Percentiles rank a stretch among this genome's conserved stretches.
Evolutionary conservation across 2,888 invertebrate genomes (phyloP).

Genomic region (Dichetophora obliterata): DNA sequence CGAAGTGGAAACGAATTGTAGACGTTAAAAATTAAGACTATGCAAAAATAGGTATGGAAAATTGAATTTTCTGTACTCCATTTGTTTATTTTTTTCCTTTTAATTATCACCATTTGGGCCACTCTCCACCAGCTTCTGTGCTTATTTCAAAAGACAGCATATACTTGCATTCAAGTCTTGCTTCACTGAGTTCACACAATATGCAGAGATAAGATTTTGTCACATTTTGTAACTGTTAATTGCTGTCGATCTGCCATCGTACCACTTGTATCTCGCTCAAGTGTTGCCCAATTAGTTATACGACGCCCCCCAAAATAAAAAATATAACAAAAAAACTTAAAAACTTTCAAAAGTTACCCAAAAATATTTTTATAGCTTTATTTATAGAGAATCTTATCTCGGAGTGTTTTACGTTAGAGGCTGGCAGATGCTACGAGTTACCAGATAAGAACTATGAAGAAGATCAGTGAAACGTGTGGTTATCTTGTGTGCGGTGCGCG

Average conservation of each 20-base stretch:
- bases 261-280: neutral
- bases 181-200: neutral
- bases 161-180: neutral
- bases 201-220: neutral
- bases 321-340: neutral
- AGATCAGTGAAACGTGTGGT: neutral
- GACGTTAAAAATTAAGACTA: neutral
- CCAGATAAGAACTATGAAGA: neutral
- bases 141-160: neutral
- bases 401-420: neutral
- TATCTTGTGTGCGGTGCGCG: no score
- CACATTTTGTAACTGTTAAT: constrained; percentile 13
- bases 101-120: no score
- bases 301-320: neutral
- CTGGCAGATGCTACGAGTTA: neutral
- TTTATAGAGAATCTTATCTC: neutral
- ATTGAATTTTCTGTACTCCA: neutral
- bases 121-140: neutral
- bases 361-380: neutral
- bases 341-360: no score
- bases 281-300: constrained; percentile 11
- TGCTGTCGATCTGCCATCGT: neutral
- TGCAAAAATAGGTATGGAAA: neutral
- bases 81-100: no score
- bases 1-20: neutral